Conservation (phyloP, 2,113 vertebrate genomes). For the Tympanuchus pallidicinctus region DNA sequence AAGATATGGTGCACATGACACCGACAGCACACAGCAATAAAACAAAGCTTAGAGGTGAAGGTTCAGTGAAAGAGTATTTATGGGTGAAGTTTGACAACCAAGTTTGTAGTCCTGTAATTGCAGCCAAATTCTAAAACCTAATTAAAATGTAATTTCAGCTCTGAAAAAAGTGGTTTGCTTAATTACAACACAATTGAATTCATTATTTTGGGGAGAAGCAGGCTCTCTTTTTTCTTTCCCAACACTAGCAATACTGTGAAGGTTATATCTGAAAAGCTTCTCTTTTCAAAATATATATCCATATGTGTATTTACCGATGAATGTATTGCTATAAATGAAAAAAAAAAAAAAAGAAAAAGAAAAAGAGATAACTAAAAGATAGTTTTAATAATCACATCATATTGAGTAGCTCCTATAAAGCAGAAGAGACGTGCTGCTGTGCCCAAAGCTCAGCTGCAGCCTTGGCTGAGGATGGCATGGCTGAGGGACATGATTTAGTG, state of each 20-base stretch:
- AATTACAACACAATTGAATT: slow-evolving; percentile 3
- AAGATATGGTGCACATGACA: rapidly evolving
- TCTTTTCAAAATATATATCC: not conserved
- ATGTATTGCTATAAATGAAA: not conserved
- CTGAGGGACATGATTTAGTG: no score
- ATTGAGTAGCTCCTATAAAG: not conserved
- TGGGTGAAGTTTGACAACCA: not conserved
- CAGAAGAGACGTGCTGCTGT: not conserved
- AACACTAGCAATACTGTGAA: not conserved
- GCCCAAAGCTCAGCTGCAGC: not conserved
- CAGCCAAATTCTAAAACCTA: not conserved
- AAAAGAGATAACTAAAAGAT: not conserved
- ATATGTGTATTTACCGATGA: not conserved
- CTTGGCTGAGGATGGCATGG: not conserved
- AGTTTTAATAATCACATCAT: not conserved
- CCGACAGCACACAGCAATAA: not conserved
- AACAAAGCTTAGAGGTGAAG: not conserved
- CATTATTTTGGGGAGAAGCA: not conserved
- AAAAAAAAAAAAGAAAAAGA: not conserved
- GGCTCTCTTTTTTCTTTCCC: not conserved
- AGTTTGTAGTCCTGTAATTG: not conserved
- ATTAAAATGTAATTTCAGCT: not conserved
- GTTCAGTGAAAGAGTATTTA: not conserved
- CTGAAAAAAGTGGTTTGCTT: not conserved
- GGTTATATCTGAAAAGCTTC: not conserved